Base-by-base conservation (phyloP, 2,113 vertebrate genomes). In the Mionectes macconnelli region DNA sequence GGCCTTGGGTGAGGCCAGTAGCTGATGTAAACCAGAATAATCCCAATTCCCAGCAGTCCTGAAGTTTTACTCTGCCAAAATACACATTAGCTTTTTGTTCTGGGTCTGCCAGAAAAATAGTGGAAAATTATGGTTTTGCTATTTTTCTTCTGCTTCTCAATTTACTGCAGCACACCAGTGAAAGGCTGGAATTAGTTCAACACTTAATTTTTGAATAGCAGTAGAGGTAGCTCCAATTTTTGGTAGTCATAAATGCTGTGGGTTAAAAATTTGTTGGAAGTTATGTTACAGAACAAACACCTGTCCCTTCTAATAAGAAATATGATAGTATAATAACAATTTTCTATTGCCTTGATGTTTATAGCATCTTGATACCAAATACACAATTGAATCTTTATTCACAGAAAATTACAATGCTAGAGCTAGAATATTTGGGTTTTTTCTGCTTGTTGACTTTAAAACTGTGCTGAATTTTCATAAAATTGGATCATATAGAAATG, bases 11-110 rank as follows among this genome's bases (percentile, higher is more conserved):
- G 52, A 64, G 49, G 44, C 90, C 72, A 56, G 80, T 67, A 88
- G 80, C 80, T 79, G 66, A 88, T 72, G 57, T 66, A 92, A 94
- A 94, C n/a, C 83, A 84, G 57, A 45, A 64, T 73, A 89, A 93
- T 81, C 74, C 53, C 47, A 81, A 23, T 66, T 92, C 70, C 77
- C 5, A 0, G 40, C 64, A 72, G 60, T 49, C 56, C 60, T 67
- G 57, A 90, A 50, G 63, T 5, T 72, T 27, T 30, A 8, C 16
- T 73, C 49, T 91, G 76, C 80, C 86, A 93, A 89, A 94, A 72
- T 21, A 72, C 56, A 81, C 53, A 17, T 6, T 52, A 66, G 35
- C 39, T 78, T 89, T 67, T 55, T 59, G 25, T 24, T 50, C 57
- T 53, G 45, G 23, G 18, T 22, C 56, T 93, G 47, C 47, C 62